Evolutionary conservation across 2,888 invertebrate species (phyloP), one percentile per base, ranked within the genome.

Genomic region (Meteorus colon): DNA sequence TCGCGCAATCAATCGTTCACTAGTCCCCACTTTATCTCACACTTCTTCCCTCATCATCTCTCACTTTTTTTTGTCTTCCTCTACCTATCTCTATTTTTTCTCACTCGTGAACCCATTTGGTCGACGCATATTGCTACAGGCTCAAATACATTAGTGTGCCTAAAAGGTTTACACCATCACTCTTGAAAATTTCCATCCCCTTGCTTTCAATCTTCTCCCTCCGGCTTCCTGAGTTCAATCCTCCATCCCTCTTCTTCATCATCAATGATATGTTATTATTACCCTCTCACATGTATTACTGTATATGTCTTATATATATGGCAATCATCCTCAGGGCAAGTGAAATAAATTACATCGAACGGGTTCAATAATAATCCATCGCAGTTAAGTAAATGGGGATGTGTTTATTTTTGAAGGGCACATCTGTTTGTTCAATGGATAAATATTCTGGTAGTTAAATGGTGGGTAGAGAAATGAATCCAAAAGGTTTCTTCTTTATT

Each of bases 91-190:
- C 16, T 48, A 48, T 48, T 48, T n/a, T n/a, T 48, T 4, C n/a
- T 2, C 48, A 48, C 48, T 48, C n/a, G 48, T 48, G 48, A 48
- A 48, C 48, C n/a, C 16, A 48, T 48, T 48, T 69, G 41, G 27
- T 59, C 37, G 24, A 8, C 34, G 24, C 45, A 73, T 73, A 62
- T 45, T 48, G 48, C 71, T 16, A 45, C 55, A 60, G 62, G 72
- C 74, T 69, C 65, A 76, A 55, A 73, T 24, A 84, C 84, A 84
- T 85, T 85, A 87, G 85, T 87, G 86, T 84, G 86, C 81, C 86
- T 87, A 87, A 87, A 87, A 87, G 86, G 86, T 86, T 87, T 87
- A 84, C 78, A 80, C 86, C 86, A 87, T 87, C 86, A 86, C 83
- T 86, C 85, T 85, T 72, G 78, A 73, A 75, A 79, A 74, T 68